Evolutionary conservation across 1,140 invertebrate species (phyloP).

Genomic region (Carcinoscorpius rotundicauda): DNA sequence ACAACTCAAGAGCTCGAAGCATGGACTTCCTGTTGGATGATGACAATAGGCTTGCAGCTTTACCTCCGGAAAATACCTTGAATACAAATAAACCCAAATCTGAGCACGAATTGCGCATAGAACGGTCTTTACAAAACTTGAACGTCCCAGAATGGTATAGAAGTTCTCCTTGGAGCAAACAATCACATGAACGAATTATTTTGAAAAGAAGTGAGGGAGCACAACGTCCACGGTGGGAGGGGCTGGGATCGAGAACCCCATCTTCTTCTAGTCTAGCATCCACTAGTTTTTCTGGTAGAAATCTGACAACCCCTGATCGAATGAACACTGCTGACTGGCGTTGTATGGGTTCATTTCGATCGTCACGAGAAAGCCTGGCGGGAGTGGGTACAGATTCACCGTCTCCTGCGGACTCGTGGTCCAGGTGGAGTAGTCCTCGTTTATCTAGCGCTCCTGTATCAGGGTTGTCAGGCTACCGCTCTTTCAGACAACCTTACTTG

Average conservation of each 20-base stretch:
- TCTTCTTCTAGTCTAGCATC: constrained; percentile 48
- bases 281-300: not conserved
- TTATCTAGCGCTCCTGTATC: constrained; percentile 42
- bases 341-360: constrained; percentile 17
- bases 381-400: constrained; percentile 23
- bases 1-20: constrained; percentile 52
- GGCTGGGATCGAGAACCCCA: constrained; percentile 52
- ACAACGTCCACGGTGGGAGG: constrained; percentile 43
- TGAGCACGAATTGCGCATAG: constrained; percentile 82
- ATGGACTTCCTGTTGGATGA: constrained; percentile 89
- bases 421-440: constrained; percentile 71
- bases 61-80: constrained; percentile 86
- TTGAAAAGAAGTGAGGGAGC: constrained; percentile 3
- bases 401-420: constrained; percentile 36
- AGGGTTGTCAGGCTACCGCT: constrained; percentile 14
- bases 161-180: constrained; percentile 42
- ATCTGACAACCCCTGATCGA: constrained; percentile 3
- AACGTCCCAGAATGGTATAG: constrained; percentile 93
- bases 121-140: constrained; percentile 78
- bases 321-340: constrained; percentile 21
- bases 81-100: constrained; percentile 48
- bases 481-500: constrained; percentile 20
- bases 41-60: constrained; percentile 61
- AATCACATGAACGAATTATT: constrained; percentile 29
- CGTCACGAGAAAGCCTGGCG: constrained; percentile 27